These are phyloP conservation scores for Nycticebus coucang DNA, from an alignment of 2,113 vertebrate species.

Conservation along the genomic window DNA sequence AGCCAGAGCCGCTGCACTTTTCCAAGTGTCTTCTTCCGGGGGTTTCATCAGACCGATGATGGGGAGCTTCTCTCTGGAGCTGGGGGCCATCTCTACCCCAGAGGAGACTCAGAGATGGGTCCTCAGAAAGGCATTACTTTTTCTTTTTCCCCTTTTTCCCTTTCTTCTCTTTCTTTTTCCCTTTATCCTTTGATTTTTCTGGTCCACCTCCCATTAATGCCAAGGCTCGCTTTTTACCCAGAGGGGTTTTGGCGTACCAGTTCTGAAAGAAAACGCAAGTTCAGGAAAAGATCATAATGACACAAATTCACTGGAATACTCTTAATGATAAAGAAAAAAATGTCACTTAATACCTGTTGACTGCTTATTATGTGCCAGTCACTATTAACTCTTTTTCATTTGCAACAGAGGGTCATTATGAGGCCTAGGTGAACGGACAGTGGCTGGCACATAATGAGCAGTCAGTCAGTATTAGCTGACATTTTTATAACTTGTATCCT, in stretches of 20 bases:
- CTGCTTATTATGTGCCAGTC: no score
- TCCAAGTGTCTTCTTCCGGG: rapidly evolving
- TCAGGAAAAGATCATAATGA: not conserved
- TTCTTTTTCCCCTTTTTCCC: conserved; percentile 68
- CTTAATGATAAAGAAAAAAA: not conserved
- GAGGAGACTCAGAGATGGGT: not conserved
- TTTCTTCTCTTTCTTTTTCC: conserved; percentile 60
- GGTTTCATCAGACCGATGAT: not conserved
- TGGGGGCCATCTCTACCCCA: not conserved
- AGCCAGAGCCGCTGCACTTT: rapidly evolving
- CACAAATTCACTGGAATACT: rapidly evolving
- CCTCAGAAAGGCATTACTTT: not conserved
- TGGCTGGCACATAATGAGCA: not conserved
- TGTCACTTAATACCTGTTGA: no score
- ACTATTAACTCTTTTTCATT: not conserved
- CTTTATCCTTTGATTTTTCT: conserved; percentile 64
- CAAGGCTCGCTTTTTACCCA: conserved; percentile 83
- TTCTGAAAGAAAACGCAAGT: conserved; percentile 78
- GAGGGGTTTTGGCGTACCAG: conserved; percentile 89
- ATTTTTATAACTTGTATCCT: not conserved
- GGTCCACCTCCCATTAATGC: conserved; percentile 47
- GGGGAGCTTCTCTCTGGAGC: not conserved
- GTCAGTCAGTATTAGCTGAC: not conserved
- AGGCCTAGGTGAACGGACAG: not conserved
- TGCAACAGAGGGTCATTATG: not conserved